phyloP scores from a whole-genome alignment of 2,113 vertebrate genomes.

The Upupa epops region DNA sequence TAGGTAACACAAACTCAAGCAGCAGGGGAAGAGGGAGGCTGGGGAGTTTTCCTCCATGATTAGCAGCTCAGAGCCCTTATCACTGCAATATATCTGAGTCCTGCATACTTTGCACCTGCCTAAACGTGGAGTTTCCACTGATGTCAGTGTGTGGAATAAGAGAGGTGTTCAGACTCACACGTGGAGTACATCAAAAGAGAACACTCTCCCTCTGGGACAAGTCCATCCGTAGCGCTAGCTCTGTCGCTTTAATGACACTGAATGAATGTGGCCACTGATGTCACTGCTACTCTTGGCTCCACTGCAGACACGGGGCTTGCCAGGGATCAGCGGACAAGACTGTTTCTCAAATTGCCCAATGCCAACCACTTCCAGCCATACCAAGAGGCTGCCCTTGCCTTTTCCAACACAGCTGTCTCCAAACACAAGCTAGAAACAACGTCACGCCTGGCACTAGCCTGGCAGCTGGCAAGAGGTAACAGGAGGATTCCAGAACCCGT shows the following conservation, averaged over 20 bases:
- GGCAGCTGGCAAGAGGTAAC: neutral
- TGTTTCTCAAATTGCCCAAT: neutral
- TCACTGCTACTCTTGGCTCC: neutral
- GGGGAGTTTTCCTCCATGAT: neutral
- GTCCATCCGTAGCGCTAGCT: neutral
- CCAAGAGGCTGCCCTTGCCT: neutral
- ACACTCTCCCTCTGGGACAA: neutral
- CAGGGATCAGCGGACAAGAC: neutral
- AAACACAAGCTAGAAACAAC: neutral
- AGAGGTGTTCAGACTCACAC: neutral
- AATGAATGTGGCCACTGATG: neutral
- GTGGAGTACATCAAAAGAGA: neutral
- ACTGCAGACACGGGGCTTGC: neutral
- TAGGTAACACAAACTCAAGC: slow-evolving; percentile 11
- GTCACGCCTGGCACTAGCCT: neutral
- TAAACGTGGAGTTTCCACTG: neutral
- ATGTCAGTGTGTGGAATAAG: neutral
- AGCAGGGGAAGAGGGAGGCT: neutral
- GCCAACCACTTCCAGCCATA: neutral
- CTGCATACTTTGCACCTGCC: neutral
- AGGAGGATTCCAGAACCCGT: neutral
- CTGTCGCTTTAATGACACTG: neutral
- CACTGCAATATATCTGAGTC: neutral
- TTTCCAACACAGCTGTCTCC: neutral
- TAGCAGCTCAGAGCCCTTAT: neutral